phyloP scores from a whole-genome alignment of 2,113 vertebrate species.

The Trochalopteron elliotii region DNA sequence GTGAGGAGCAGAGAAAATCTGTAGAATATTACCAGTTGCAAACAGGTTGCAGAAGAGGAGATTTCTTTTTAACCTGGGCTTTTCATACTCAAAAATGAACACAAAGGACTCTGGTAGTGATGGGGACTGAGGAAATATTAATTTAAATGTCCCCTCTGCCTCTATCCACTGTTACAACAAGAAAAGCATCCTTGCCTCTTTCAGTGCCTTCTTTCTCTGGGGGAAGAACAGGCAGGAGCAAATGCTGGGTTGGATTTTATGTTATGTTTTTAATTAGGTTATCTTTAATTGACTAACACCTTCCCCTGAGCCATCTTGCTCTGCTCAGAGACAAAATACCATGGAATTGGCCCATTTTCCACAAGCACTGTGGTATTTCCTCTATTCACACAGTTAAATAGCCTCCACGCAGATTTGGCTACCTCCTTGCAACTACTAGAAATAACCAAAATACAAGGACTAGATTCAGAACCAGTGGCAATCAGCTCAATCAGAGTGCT shows the following conservation, averaged over 20 bases:
- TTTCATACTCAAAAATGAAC: neutral
- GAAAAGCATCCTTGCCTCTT: neutral
- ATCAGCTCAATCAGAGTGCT: neutral
- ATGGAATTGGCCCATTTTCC: conserved; percentile 47
- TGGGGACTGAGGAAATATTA: neutral
- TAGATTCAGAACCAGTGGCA: neutral
- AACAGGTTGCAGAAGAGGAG: neutral
- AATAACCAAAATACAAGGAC: neutral
- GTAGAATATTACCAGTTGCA: neutral
- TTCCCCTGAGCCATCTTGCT: conserved; percentile 62
- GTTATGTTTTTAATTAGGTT: conserved; percentile 64
- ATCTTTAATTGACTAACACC: conserved; percentile 66
- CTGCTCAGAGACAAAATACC: conserved; percentile 38
- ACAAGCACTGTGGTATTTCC: conserved; percentile 42
- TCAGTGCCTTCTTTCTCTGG: neutral
- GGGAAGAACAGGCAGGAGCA: neutral
- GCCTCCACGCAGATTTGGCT: neutral
- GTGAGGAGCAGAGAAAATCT: neutral
- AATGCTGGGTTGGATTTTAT: conserved; percentile 42
- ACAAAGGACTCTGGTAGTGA: neutral
- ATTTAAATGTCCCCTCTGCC: neutral
- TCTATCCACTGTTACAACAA: neutral
- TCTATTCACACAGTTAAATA: conserved; percentile 21
- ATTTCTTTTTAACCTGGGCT: neutral
- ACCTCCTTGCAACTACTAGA: neutral